Base-by-base conservation (phyloP, 2,797 vertebrate species). In the Labroides dimidiatus region DNA sequence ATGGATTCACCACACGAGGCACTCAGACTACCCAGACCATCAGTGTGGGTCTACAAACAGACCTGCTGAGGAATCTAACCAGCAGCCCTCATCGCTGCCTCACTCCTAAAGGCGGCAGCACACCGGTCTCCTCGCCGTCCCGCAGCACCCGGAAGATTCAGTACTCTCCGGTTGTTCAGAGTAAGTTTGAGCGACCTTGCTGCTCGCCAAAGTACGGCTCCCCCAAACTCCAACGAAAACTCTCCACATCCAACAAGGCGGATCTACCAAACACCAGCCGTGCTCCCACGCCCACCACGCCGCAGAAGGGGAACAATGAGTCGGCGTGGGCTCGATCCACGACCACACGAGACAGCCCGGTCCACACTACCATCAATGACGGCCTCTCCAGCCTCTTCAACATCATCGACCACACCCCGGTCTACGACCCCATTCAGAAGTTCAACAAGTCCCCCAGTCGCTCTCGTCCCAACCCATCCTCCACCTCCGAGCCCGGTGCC, bases 371-470 rank as follows among this genome's bases (percentile, higher is more conserved):
- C 86, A 99, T 99, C 91, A 98, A 96, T 0, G 97, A 99, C 6
- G 98, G 98, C 45, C 96, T 99, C 75, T 99, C 98, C 89, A 99
- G 98, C 91, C 95, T 99, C 84, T 99, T 99, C 91, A 99, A 96
- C 91, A 99, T 99, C 88, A 98, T 99, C 36, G 98, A 99, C 91
- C 97, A 99, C 83, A 97, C 95, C 9, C 96, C 97, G 0, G 91
- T 80, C 61, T 96, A 93, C 27, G 98, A 98, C 68, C 62, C 92
- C 65, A 82, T 93, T 50, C 96, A 95, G 84, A 98, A 96, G 92
- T 96, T 96, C 70, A 88, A 90, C 62, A 95, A 95, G 75, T 96
- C 96, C 3, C 94, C 93, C 37, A 96, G 94, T 68, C 93, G 95
- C 67, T 95, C 96, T 37, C 94, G 93, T 14, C 93, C 96, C 2